Conservation (phyloP, 2,797 vertebrate genomes). For the Varecia variegata region DNA sequence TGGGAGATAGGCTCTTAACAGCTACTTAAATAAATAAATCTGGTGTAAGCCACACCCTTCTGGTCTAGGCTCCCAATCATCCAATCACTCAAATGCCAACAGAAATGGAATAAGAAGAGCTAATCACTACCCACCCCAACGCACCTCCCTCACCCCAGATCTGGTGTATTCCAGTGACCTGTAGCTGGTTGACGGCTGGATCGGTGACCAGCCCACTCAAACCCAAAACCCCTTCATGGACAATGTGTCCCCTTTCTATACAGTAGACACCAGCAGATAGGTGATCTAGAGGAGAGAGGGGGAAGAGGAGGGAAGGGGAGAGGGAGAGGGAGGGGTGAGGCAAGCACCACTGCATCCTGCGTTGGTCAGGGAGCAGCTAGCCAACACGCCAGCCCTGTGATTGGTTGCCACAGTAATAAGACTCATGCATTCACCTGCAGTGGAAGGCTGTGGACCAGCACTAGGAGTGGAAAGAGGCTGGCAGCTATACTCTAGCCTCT, state of each 20-base stretch:
- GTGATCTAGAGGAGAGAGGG: not conserved
- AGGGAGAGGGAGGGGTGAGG: not conserved
- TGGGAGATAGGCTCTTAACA: not conserved
- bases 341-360: not conserved
- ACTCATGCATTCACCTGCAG: constrained; percentile 16
- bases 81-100: constrained; percentile 10
- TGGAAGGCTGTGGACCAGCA: not conserved
- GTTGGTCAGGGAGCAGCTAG: not conserved
- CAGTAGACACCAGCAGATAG: not conserved
- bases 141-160: not conserved
- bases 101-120: constrained; percentile 11
- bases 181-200: not conserved
- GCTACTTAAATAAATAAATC: constrained; percentile 35
- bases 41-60: not conserved
- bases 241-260: not conserved
- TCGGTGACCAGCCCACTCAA: not conserved
- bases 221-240: not conserved
- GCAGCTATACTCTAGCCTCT: not conserved
- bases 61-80: constrained; percentile 4
- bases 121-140: not conserved
- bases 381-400: not conserved
- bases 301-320: not conserved
- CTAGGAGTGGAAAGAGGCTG: not conserved
- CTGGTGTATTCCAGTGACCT: constrained; percentile 17
- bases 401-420: not conserved